Conservation (phyloP, 2,113 vertebrate species). For the Chelonoidis abingdonii region DNA sequence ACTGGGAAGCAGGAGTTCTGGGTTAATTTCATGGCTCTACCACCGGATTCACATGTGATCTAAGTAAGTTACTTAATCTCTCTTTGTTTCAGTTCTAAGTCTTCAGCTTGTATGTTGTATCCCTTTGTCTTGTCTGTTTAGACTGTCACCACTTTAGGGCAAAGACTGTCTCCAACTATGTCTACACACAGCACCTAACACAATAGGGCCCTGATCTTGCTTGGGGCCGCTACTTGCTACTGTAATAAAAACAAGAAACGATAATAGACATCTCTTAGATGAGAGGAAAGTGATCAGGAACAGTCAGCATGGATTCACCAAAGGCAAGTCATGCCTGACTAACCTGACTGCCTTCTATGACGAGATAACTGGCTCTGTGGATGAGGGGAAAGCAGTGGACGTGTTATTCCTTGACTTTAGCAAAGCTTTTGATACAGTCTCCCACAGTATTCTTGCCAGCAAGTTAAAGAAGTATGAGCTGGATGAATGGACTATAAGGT, state of each 20-base stretch:
- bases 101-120: neutral
- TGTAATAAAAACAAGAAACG: neutral
- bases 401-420: too few species aligned
- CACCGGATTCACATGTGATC: neutral
- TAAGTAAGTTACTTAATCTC: neutral
- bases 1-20: neutral
- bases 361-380: too few species aligned
- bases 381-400: too few species aligned
- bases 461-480: too few species aligned
- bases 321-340: too few species aligned
- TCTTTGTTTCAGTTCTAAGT: neutral
- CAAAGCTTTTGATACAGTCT: too few species aligned
- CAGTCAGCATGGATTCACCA: too few species aligned
- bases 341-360: too few species aligned
- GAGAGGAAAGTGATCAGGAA: too few species aligned
- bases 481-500: too few species aligned
- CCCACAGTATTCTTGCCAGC: too few species aligned
- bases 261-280: neutral
- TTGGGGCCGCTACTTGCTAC: fast-evolving
- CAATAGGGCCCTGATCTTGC: neutral
- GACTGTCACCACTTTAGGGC: neutral
- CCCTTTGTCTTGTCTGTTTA: neutral
- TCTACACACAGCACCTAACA: neutral
- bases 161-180: neutral
- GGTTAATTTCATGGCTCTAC: neutral